Evolutionary conservation across 2,888 invertebrate species (phyloP).

Genomic region (Dasysyrphus albostriatus): DNA sequence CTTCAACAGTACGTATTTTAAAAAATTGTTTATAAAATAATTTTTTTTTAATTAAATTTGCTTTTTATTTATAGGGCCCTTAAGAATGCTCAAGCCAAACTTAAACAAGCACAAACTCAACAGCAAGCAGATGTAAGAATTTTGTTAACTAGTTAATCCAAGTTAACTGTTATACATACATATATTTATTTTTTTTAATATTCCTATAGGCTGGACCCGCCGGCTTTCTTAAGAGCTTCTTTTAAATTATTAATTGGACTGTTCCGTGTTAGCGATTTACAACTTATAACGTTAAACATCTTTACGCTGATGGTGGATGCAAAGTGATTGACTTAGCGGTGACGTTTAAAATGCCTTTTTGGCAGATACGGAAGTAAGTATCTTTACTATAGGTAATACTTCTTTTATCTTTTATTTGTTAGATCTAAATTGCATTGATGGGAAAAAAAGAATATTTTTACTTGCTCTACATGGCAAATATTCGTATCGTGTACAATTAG

Average conservation of each 20-base stretch:
- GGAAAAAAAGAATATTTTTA: too few relatives aligned
- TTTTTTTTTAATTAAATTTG: constrained; percentile 35
- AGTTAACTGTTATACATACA: background rate
- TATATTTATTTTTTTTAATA: constrained; percentile 26
- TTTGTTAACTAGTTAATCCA: background rate
- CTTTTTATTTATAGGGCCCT: constrained; percentile 88
- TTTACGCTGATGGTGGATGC: constrained; percentile 60
- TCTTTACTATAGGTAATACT: too few relatives aligned
- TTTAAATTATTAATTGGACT: constrained; percentile 86
- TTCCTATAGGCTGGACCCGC: constrained; percentile 92
- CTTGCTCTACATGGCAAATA: too few relatives aligned
- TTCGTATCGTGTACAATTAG: too few relatives aligned
- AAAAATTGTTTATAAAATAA: background rate
- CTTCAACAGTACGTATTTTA: constrained; percentile 93
- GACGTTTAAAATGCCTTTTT: constrained; percentile 53
- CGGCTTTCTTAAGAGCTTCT: constrained; percentile 97
- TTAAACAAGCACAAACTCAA: constrained; percentile 92
- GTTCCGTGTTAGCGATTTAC: constrained; percentile 56
- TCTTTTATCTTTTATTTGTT: too few relatives aligned
- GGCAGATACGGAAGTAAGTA: constrained; percentile 52
- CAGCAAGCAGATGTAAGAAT: constrained; percentile 85
- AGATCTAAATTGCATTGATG: too few relatives aligned
- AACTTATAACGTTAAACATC: constrained; percentile 60
- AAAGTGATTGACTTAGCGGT: constrained; percentile 42
- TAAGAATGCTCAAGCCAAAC: constrained; percentile 95